Percentiles rank a stretch among this genome's conserved stretches.
phyloP scores from a whole-genome alignment of 2,113 vertebrate genomes.

The Girardinichthys multiradiatus region DNA sequence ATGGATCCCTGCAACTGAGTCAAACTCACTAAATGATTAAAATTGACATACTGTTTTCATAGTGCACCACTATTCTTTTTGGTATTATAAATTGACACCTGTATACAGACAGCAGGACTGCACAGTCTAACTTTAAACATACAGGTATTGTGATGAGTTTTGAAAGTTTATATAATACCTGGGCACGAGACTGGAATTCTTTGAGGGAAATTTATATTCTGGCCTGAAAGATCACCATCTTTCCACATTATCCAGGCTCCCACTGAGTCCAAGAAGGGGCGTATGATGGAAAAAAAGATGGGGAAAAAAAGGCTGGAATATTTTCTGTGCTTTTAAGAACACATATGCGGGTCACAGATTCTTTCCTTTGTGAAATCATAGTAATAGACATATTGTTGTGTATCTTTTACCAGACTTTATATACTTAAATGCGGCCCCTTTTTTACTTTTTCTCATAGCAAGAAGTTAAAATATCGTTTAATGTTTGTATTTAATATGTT shows the following conservation, averaged over 20 bases:
- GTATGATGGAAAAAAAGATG: constrained; percentile 71
- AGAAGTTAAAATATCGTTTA: background rate
- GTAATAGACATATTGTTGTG: background rate
- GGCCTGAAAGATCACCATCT: constrained; percentile 68
- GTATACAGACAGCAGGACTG: constrained; percentile 7
- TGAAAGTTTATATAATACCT: constrained; percentile 19
- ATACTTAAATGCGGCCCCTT: background rate
- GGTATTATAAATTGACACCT: constrained; percentile 10
- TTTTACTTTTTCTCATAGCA: background rate
- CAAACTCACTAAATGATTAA: background rate
- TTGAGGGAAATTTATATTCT: constrained; percentile 55
- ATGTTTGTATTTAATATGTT: too few species aligned
- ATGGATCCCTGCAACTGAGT: background rate
- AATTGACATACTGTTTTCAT: background rate
- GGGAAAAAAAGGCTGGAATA: constrained; percentile 31
- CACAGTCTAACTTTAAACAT: background rate
- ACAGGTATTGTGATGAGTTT: constrained; percentile 9
- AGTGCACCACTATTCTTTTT: background rate
- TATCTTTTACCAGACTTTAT: constrained; percentile 1
- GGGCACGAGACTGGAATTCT: constrained; percentile 30
- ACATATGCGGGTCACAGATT: constrained; percentile 65
- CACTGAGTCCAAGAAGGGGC: constrained; percentile 67
- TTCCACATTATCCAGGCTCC: constrained; percentile 77
- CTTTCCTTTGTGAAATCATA: constrained; percentile 33
- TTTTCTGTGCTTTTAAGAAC: constrained; percentile 58